Percentiles rank a stretch among this genome's conserved stretches.
Evolutionary conservation across 2,888 invertebrate species (phyloP).

Genomic region (Coenonympha arcania): DNA sequence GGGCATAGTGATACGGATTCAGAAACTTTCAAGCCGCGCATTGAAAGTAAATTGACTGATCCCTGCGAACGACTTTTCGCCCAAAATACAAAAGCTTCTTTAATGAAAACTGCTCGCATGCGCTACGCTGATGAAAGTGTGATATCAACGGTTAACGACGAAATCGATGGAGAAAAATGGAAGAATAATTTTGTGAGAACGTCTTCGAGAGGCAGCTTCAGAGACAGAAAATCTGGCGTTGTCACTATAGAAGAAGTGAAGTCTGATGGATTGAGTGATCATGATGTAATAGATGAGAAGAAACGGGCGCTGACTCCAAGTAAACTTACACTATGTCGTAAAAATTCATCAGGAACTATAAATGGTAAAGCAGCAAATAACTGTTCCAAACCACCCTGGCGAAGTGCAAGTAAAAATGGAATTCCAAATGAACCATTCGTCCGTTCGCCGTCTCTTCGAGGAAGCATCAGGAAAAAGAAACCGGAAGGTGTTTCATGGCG

Average conservation of each 20-base stretch:
- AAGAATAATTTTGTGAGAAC: slow-evolving; percentile 56
- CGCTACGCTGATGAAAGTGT: slow-evolving; percentile 70
- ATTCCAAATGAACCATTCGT: slow-evolving; percentile 52
- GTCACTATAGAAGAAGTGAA: slow-evolving; percentile 70
- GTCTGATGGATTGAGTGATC: slow-evolving; percentile 53
- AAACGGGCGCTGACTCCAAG: slow-evolving; percentile 44
- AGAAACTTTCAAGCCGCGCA: slow-evolving; percentile 60
- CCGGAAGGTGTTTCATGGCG: slow-evolving; percentile 71
- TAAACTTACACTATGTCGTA: slow-evolving; percentile 49
- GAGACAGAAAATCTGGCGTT: slow-evolving; percentile 62
- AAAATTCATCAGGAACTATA: slow-evolving; percentile 46
- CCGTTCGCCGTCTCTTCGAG: slow-evolving; percentile 58
- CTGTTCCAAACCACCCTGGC: slow-evolving; percentile 66
- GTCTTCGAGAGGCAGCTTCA: slow-evolving; percentile 57
- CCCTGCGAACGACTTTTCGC: slow-evolving; percentile 71
- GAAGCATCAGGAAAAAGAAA: slow-evolving; percentile 58
- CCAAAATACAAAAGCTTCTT: slow-evolving; percentile 74
- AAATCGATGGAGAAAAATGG: slow-evolving; percentile 62
- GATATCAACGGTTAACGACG: slow-evolving; percentile 51
- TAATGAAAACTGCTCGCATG: slow-evolving; percentile 76
- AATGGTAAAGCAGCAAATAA: slow-evolving; percentile 48
- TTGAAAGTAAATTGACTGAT: slow-evolving; percentile 52
- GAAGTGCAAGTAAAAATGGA: slow-evolving; percentile 55
- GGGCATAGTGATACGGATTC: slow-evolving; percentile 79
- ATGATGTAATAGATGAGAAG: slow-evolving; percentile 58